Conservation (phyloP, 2,888 invertebrate genomes). For the Erebia epiphron region DNA sequence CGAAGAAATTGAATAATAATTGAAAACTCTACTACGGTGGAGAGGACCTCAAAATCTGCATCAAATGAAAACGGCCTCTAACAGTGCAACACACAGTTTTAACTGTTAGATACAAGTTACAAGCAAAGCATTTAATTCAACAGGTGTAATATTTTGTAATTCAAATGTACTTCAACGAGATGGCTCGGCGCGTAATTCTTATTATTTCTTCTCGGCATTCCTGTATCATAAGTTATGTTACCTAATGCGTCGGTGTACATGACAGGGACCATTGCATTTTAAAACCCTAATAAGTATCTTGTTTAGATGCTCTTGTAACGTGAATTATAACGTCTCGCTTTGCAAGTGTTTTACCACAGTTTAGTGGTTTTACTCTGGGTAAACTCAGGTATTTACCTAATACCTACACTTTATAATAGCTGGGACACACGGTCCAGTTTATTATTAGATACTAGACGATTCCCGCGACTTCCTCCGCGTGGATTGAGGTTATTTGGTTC, state of each 20-base stretch:
- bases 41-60: slow-evolving; percentile 4
- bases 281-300: slow-evolving; percentile 12
- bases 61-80: slow-evolving; percentile 27
- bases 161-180: slow-evolving; percentile 37
- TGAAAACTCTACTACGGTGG: no score
- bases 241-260: slow-evolving; percentile 14
- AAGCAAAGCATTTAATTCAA: slow-evolving; percentile 35
- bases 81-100: background rate
- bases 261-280: slow-evolving; percentile 19
- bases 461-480: no score
- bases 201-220: slow-evolving; percentile 34
- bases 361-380: background rate
- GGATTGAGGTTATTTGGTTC: background rate
- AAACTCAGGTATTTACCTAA: background rate
- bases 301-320: slow-evolving; percentile 11
- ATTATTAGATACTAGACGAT: no score
- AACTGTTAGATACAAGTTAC: slow-evolving; percentile 15
- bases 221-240: slow-evolving; percentile 26
- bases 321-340: background rate
- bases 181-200: slow-evolving; percentile 32
- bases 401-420: no score
- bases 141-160: slow-evolving; percentile 40
- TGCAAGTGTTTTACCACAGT: no score
- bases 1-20: no score
- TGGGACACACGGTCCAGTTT: no score